Evolutionary conservation across 2,888 invertebrate species (phyloP), one percentile per base, ranked within the genome.

Genomic region (Plusia festucae): DNA sequence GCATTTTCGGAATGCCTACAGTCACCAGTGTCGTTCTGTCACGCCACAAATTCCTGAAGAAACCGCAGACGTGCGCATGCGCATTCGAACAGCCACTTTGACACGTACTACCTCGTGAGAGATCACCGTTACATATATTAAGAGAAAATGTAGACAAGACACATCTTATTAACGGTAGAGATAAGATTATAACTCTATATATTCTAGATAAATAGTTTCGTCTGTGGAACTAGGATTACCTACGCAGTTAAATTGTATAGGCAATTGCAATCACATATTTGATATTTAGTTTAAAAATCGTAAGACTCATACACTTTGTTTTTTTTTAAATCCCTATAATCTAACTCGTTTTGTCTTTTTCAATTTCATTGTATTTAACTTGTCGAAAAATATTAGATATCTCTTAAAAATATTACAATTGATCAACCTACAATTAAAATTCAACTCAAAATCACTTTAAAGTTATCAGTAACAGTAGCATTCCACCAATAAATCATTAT

Each of bases 401-500:
- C n/a, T n/a, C n/a, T n/a, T n/a, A n/a, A n/a, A n/a, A n/a, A n/a
- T n/a, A n/a, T n/a, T n/a, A n/a, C n/a, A n/a, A n/a, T n/a, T n/a
- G n/a, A n/a, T n/a, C n/a, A n/a, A 7, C 8, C 8, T 8, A 16
- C 34, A 0, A 15, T 8, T 46, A 46, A 46, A 27, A 62, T 62
- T 16, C n/a, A 62, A 60, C 4, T 54, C 24, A 59, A 75, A 75
- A 70, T 66, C 59, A 62, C 9, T 44, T 16, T 53, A 60, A 62
- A 58, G 44, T 76, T 77, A 79, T 83, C 81, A 70, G 72, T 78
- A 62, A 54, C 69, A 74, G 79, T 76, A 75, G 80, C 78, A 81
- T 82, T 78, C 76, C 77, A 81, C 69, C 78, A 74, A 83, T 87
- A 86, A 86, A 87, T 88, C 86, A 79, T 59, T 11, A 54, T 54